Base-by-base conservation (phyloP, 2,888 invertebrate species). In the Pediacus dermestoides region DNA sequence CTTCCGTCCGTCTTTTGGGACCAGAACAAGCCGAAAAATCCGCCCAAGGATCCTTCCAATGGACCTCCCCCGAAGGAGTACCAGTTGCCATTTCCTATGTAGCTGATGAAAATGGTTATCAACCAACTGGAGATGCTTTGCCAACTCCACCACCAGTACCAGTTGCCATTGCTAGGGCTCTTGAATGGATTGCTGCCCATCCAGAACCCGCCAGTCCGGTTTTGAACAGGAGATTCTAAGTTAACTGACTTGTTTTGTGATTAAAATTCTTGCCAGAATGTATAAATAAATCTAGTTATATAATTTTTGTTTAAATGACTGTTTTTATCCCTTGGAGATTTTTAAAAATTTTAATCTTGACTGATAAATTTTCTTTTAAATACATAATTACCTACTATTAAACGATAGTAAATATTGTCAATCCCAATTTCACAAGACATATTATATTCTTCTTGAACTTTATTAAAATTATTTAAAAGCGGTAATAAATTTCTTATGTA, bases 161-260 rank as follows among this genome's bases (percentile, higher is more conserved):
- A 71, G 65, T 64, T 64, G 64, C 21, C 70, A 76, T 32, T 74
- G 75, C 27, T 76, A 80, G 48, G 79, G 80, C 28, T 6, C 61
- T 81, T 47, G 61, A 65, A 26, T 82, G 78, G 65, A 57, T 71
- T 40, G 81, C 81, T 50, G 78, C 55, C 7, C 52, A 57, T 42
- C 54, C 55, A 12, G 46, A 52, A 32, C 46, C 39, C 2, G 44
- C 33, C 12, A 30, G 35, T 3, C 31, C 31, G 16, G 13, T 11
- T 11, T 10, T 9, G 10, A 3, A 23, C n/a, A 6, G 4, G 8
- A 23, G 23, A 23, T 23, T 23, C 23, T 23, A 23, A 23, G 10
- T 23, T n/a, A n/a, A n/a, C n/a, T n/a, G n/a, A n/a, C n/a, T n/a
- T n/a, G n/a, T n/a, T n/a, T n/a, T 18, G 18, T 18, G 18, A 18